A percentile compares a stretch with the other conserved stretches of the same genome.
Conservation (phyloP, 2,888 invertebrate species). For the Silvanus unidentatus region DNA sequence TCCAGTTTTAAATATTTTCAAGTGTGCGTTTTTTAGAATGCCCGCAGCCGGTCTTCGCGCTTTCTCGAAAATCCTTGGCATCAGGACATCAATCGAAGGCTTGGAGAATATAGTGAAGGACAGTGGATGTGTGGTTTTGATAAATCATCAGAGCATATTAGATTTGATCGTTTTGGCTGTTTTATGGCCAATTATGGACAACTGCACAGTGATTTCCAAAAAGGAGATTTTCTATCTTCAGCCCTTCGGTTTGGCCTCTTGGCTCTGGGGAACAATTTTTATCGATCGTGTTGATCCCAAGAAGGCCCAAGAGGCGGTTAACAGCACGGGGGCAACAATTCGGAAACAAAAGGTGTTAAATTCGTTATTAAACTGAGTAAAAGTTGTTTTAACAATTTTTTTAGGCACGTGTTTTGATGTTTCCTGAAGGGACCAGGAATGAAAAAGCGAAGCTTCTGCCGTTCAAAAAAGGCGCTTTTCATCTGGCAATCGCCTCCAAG, state of each 20-base stretch:
- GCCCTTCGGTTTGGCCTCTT: slow-evolving; percentile 78
- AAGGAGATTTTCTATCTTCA: slow-evolving; percentile 75
- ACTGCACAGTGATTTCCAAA: slow-evolving; percentile 78
- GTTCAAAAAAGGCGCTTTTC: slow-evolving; percentile 95
- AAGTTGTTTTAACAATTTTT: slow-evolving; percentile 23
- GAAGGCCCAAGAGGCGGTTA: slow-evolving; percentile 67
- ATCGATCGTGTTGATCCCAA: slow-evolving; percentile 70
- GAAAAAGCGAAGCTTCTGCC: slow-evolving; percentile 71
- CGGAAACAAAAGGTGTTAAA: slow-evolving; percentile 56
- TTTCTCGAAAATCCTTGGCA: slow-evolving; percentile 54
- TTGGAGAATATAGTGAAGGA: slow-evolving; percentile 68
- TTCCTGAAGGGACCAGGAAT: slow-evolving; percentile 90
- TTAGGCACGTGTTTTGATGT: slow-evolving; percentile 74
- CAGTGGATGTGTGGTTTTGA: slow-evolving; percentile 71
- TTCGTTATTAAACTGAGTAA: neutral
- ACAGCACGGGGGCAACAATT: slow-evolving; percentile 64
- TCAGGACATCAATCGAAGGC: slow-evolving; percentile 68
- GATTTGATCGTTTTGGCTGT: slow-evolving; percentile 75
- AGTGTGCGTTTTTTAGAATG: slow-evolving; percentile 56
- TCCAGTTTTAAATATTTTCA: too few relatives aligned
- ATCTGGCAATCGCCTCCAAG: slow-evolving; percentile 78
- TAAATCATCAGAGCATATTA: slow-evolving; percentile 85
- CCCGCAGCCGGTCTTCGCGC: slow-evolving; percentile 62
- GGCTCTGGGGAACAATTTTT: slow-evolving; percentile 86
- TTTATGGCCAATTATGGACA: slow-evolving; percentile 75